Conservation (phyloP, 2,888 invertebrate species). For the Ectropis crepuscularia region DNA sequence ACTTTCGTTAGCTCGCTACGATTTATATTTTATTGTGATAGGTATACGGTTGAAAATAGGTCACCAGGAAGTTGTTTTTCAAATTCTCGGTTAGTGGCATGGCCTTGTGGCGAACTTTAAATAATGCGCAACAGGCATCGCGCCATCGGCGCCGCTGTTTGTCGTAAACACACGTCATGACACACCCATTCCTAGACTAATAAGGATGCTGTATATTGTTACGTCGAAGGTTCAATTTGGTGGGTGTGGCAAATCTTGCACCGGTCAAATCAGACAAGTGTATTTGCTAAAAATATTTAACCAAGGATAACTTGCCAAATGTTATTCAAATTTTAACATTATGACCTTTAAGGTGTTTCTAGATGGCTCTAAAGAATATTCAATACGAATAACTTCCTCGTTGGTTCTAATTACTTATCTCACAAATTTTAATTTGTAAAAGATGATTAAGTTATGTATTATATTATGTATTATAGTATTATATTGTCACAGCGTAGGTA, state of each 20-base stretch:
- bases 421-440: no score
- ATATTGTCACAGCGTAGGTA: no score
- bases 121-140: constrained; percentile 75
- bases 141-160: constrained; percentile 51
- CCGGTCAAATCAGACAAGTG: not conserved
- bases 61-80: constrained; percentile 51
- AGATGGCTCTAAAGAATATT: not conserved
- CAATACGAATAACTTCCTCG: not conserved
- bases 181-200: constrained; percentile 80
- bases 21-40: constrained; percentile 49
- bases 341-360: constrained; percentile 1
- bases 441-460: no score
- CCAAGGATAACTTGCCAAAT: constrained; percentile 16
- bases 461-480: no score
- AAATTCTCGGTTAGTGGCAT: constrained; percentile 55
- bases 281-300: constrained; percentile 14
- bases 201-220: constrained; percentile 68
- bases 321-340: constrained; percentile 4
- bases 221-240: constrained; percentile 44
- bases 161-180: constrained; percentile 76
- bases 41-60: constrained; percentile 64
- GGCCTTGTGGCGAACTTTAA: constrained; percentile 69
- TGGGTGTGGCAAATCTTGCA: constrained; percentile 43
- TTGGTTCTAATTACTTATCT: not conserved
- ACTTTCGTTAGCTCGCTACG: constrained; percentile 34